Evolutionary conservation across 2,113 vertebrate genomes (phyloP).

Genomic region (Chloroceryle aenea): DNA sequence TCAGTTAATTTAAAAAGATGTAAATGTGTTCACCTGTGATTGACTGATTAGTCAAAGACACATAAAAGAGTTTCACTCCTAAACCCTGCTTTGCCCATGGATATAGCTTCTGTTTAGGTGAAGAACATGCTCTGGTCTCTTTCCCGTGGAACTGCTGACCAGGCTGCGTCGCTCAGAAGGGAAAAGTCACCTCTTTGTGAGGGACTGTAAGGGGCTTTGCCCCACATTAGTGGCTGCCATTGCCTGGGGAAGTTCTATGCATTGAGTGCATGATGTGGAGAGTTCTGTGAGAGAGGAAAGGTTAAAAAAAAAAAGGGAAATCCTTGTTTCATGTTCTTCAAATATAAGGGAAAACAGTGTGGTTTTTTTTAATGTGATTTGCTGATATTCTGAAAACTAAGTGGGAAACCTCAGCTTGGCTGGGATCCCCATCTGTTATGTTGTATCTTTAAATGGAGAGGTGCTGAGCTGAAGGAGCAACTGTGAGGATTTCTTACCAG

Average conservation of each 20-base stretch:
- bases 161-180: neutral
- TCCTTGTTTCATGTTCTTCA: neutral
- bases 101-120: neutral
- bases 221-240: neutral
- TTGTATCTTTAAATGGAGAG: neutral
- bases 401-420: neutral
- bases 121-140: neutral
- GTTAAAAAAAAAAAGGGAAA: neutral
- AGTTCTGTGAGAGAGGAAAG: neutral
- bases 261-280: neutral
- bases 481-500: neutral
- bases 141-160: neutral
- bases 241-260: neutral
- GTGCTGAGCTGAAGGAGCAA: neutral
- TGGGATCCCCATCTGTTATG: neutral
- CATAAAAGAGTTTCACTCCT: neutral
- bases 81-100: neutral
- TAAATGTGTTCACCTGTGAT: slow-evolving; percentile 22
- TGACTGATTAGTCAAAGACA: slow-evolving; percentile 40
- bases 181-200: neutral
- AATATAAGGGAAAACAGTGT: neutral
- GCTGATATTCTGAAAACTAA: neutral
- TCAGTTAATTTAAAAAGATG: slow-evolving; percentile 51
- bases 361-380: neutral
- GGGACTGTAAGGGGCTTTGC: neutral